A percentile compares a stretch with the other conserved stretches of the same genome.
These are phyloP conservation scores for Yponomeuta sedellus DNA, from an alignment of 2,888 invertebrate genomes.

Conservation along the genomic window DNA sequence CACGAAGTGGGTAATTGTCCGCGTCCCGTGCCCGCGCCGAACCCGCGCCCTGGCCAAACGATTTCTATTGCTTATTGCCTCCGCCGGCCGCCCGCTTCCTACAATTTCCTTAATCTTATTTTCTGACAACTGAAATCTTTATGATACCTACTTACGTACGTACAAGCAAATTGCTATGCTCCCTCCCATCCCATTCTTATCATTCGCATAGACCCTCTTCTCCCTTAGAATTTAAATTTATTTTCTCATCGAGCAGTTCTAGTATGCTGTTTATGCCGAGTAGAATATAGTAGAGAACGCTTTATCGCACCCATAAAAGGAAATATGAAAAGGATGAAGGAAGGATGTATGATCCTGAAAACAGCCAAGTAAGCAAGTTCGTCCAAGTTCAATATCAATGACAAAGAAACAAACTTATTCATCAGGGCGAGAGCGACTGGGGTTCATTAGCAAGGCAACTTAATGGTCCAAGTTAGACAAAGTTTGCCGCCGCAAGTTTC, in stretches of 20 bases:
- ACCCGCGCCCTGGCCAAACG: constrained; percentile 50
- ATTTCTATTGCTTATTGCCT: constrained; percentile 64
- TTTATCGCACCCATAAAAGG: too few relatives aligned
- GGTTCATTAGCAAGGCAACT: constrained; percentile 41
- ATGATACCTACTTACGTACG: constrained; percentile 30
- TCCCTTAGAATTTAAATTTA: constrained; percentile 6
- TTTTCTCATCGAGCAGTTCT: not conserved
- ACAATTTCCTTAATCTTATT: constrained; percentile 60
- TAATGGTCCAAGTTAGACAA: constrained; percentile 40
- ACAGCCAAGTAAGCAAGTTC: constrained; percentile 7
- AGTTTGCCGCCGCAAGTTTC: constrained; percentile 29
- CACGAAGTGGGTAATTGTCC: constrained; percentile 52
- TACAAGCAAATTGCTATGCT: constrained; percentile 14
- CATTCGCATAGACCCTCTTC: not conserved
- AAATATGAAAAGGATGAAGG: not conserved
- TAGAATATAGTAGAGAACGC: too few relatives aligned
- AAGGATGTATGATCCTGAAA: not conserved
- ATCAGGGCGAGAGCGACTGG: constrained; percentile 24
- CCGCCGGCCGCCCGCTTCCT: constrained; percentile 38
- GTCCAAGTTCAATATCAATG: constrained; percentile 27
- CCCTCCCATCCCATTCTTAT: constrained; percentile 14
- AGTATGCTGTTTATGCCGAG: not conserved
- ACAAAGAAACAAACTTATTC: constrained; percentile 35
- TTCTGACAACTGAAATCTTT: constrained; percentile 56
- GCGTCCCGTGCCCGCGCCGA: constrained; percentile 38